Conservation (phyloP, 2,797 vertebrate genomes). For the Discoglossus pictus region DNA sequence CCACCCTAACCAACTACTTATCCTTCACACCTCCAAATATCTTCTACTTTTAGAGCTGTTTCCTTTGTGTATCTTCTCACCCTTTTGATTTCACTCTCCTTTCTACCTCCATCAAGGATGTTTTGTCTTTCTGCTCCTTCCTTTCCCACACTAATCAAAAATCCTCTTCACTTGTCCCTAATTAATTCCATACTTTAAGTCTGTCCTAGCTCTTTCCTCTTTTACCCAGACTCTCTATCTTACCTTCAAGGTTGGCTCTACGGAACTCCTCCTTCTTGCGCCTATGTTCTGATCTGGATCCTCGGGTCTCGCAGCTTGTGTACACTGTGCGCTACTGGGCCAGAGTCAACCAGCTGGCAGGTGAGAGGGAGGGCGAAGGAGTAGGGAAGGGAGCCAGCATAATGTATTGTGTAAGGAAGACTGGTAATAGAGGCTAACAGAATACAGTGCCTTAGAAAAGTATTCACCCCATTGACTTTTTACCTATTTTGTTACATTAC, state of each 20-base stretch:
- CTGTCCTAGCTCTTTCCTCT: no score
- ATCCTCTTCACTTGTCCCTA: no score
- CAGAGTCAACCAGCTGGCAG: constrained; percentile 83
- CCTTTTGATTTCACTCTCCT: not conserved
- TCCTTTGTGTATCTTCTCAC: not conserved
- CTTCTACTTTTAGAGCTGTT: no score
- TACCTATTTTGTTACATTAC: no score
- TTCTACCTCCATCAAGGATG: not conserved
- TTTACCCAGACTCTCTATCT: no score
- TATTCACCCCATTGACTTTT: no score
- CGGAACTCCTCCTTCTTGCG: constrained; percentile 88
- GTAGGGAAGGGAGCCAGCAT: not conserved
- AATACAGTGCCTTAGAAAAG: no score
- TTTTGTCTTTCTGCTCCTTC: not conserved
- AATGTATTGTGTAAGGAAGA: not conserved
- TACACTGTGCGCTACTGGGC: constrained; percentile 87
- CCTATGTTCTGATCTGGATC: constrained; percentile 78
- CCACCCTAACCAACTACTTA: no score
- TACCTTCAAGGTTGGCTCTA: constrained; percentile 77
- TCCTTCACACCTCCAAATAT: no score
- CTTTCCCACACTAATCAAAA: not conserved
- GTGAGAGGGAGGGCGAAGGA: constrained; percentile 60
- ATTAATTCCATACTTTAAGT: no score
- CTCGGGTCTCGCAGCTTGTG: constrained; percentile 81
- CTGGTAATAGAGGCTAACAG: not conserved